Evolutionary conservation across 64 coral and sea anemone species (phyloP).

Genomic region (Hydrozoanthus tunicans): DNA sequence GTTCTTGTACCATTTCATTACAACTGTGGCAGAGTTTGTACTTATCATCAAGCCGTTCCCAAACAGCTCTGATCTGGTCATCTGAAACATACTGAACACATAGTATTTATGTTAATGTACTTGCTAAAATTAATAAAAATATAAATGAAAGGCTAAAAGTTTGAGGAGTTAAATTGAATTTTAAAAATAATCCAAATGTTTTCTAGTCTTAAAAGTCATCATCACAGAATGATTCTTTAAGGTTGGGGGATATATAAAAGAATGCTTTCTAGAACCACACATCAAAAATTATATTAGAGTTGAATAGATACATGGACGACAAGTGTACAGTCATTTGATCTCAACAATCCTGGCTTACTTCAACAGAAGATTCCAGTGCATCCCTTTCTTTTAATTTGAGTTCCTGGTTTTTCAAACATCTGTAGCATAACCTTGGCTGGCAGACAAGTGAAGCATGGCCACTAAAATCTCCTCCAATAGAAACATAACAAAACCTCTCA

Average conservation of each 20-base stretch:
- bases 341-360: not conserved
- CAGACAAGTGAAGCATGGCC: conserved; percentile 4
- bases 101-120: not conserved
- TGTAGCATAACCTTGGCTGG: conserved; percentile 28
- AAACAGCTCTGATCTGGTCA: not conserved
- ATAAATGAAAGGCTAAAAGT: not conserved
- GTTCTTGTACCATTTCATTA: not conserved
- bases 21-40: conserved; percentile 13
- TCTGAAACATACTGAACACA: conserved; percentile 39
- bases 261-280: no score
- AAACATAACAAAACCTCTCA: not conserved
- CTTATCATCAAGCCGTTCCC: conserved; percentile 20
- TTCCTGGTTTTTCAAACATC: conserved; percentile 17
- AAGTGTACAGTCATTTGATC: no score
- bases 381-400: conserved; percentile 14
- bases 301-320: no score
- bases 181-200: no score
- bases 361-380: not conserved
- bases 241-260: no score
- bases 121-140: not conserved
- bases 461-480: not conserved
- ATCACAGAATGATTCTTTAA: no score
- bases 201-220: no score
- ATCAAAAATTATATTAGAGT: no score
- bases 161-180: not conserved